Percentiles rank a stretch among this genome's conserved stretches.
phyloP scores from a whole-genome alignment of 30 jellyfish, hydroid and myxozoan species.

The Mastigias papua region DNA sequence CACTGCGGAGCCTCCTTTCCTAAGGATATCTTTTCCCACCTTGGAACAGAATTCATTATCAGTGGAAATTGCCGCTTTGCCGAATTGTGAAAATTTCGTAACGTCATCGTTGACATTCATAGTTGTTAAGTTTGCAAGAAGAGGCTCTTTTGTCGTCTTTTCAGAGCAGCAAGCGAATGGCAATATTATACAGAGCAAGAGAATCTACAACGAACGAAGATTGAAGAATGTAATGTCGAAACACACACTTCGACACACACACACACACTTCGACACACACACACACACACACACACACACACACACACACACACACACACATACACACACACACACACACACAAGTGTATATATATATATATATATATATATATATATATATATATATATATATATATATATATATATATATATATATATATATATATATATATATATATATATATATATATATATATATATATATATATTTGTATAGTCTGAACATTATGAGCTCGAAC shows the following conservation, averaged over 20 bases:
- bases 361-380: too few relatives aligned
- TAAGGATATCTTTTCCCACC: slow-evolving; percentile 68
- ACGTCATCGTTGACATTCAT: slow-evolving; percentile 31
- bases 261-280: too few relatives aligned
- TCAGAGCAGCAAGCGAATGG: neutral
- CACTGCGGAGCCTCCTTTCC: slow-evolving; percentile 81
- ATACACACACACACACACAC: too few relatives aligned
- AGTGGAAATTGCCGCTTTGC: slow-evolving; percentile 66
- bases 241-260: too few relatives aligned
- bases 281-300: too few relatives aligned
- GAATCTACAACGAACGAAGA: neutral
- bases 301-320: too few relatives aligned
- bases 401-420: too few relatives aligned
- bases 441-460: neutral
- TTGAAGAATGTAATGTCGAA: too few relatives aligned
- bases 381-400: too few relatives aligned
- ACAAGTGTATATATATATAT: too few relatives aligned
- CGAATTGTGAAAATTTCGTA: neutral
- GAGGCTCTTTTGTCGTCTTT: slow-evolving; percentile 7
- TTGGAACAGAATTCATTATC: slow-evolving; percentile 69
- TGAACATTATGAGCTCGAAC: neutral
- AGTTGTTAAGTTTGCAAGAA: slow-evolving; percentile 15
- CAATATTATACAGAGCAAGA: neutral
- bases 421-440: too few relatives aligned
- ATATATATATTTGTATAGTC: neutral